phyloP scores from a whole-genome alignment of 2,888 invertebrate species.

The Agrochola lychnidis region DNA sequence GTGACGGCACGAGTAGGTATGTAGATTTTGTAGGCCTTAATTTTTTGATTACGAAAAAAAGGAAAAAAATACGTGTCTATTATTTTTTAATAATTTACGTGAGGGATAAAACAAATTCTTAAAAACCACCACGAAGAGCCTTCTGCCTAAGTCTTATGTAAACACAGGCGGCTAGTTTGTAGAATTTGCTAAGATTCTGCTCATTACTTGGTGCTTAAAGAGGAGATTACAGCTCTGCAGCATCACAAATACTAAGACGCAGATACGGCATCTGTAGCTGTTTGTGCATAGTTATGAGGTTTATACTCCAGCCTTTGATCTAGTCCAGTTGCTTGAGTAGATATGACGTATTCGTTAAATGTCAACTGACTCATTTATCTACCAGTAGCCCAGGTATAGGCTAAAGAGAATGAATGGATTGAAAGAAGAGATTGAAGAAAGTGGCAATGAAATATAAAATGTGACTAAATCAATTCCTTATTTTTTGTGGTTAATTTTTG shows the following conservation, averaged over 20 bases:
- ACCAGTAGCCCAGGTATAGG: too few relatives aligned
- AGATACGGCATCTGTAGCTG: slow-evolving; percentile 3
- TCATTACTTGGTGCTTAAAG: not conserved
- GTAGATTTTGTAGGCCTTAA: too few relatives aligned
- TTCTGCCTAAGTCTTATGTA: not conserved
- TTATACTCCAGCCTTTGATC: not conserved
- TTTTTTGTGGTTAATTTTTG: too few relatives aligned
- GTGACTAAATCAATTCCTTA: too few relatives aligned
- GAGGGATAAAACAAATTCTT: too few relatives aligned
- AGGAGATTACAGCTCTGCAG: not conserved
- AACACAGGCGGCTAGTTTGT: not conserved
- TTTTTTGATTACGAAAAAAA: too few relatives aligned
- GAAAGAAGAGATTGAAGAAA: too few relatives aligned
- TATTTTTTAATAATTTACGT: too few relatives aligned
- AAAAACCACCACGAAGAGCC: not conserved
- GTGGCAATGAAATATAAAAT: too few relatives aligned
- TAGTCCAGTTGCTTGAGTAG: not conserved
- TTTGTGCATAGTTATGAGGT: slow-evolving; percentile 32
- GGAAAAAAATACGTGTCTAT: too few relatives aligned
- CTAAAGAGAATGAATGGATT: not conserved
- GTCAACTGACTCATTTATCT: not conserved
- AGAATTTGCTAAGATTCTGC: not conserved
- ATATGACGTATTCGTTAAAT: not conserved
- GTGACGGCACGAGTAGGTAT: too few relatives aligned
- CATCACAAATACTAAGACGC: slow-evolving; percentile 1